Base-by-base conservation (phyloP, 2,888 invertebrate species). In the Hirtodrosophila alboralis region DNA sequence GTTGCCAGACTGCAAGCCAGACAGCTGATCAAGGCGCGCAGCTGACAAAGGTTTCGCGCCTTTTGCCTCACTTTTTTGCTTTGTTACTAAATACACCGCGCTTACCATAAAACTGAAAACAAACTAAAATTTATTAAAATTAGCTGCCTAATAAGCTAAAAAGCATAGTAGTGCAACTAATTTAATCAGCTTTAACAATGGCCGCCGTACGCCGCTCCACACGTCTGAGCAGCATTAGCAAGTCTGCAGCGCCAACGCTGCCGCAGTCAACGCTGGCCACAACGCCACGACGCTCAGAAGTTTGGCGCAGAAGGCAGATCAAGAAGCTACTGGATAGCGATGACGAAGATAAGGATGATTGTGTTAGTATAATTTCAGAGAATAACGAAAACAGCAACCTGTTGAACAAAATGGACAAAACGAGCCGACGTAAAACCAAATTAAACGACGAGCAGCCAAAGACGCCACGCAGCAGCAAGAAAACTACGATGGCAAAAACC, bases 181-280 rank as follows among this genome's bases (percentile, higher is more conserved):
- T 34, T 16, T 13, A 26, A 21, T 28, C n/a, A 36, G 27, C 31
- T 23, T 8, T 49, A 51, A 48, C 70, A 71, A 90, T 90, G 90
- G 84, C 89, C 43, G 67, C 81, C 38, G 73, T 87, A 52, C 87
- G 89, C 27, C 88, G 90, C 59, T 90, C 90, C 38, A 88, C 85
- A 31, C 87, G 90, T 47, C 66, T 89, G 28, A 90, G 86, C 75
- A 89, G 86, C 63, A 67, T 88, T 43, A 77, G 62, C 34, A 75
- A 70, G 56, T 38, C 75, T 38, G 49, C 62, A 34, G 36, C 67
- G 47, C 38, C 76, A 48, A 51, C 75, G 28, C 57, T 71, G 62
- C 59, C 76, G 40, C 62, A 62, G 56, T 68, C 70, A 52, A 41
- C 53, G 48, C 65, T 56, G 31, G 40, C 69, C n/a, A 58, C 66